These are phyloP conservation scores for Acronicta alni DNA, from an alignment of 2,888 invertebrate species.

Conservation along the genomic window DNA sequence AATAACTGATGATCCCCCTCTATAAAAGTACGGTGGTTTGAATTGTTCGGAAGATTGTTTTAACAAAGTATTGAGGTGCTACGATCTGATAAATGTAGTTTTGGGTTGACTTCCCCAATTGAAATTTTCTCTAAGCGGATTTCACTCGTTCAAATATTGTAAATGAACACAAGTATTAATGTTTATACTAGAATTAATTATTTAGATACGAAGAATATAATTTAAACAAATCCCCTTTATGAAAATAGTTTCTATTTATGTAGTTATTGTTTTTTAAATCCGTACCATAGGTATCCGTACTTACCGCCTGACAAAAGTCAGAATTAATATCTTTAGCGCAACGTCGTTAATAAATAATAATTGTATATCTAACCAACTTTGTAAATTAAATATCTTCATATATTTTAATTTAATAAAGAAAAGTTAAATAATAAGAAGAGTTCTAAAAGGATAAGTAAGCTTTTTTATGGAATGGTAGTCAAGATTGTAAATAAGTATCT, in stretches of 20 bases:
- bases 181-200: not conserved
- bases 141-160: not conserved
- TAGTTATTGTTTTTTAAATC: not conserved
- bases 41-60: not conserved
- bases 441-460: constrained; percentile 6
- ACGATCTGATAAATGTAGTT: not conserved
- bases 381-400: constrained; percentile 21
- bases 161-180: not conserved
- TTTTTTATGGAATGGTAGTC: constrained; percentile 6
- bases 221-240: not conserved
- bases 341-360: no score
- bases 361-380: no score
- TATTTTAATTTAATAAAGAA: constrained; percentile 16
- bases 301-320: no score
- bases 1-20: not conserved
- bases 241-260: not conserved
- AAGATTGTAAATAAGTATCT: constrained; percentile 32
- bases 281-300: no score
- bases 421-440: constrained; percentile 8
- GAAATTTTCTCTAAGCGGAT: not conserved
- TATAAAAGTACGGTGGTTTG: not conserved
- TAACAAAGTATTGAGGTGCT: constrained; percentile 1
- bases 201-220: not conserved
- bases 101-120: not conserved
- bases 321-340: no score